Percentiles rank a stretch among this genome's conserved stretches.
Conservation (phyloP, 2,113 vertebrate genomes). For the Crotalus horridus region DNA sequence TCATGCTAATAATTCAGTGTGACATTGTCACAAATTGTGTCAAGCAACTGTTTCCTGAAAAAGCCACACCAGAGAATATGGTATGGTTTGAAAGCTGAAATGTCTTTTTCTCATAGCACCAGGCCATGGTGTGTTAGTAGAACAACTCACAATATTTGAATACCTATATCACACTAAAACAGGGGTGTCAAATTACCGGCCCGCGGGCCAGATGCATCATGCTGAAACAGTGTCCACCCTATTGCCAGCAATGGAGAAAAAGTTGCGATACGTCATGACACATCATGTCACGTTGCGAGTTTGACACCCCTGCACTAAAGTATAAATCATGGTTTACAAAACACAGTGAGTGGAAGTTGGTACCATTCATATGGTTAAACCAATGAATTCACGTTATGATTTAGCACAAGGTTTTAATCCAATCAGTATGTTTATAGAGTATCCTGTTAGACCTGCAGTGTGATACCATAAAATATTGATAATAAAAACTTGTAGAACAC, state of each 20-base stretch:
- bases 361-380: neutral
- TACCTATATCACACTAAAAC: neutral
- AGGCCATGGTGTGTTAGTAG: neutral
- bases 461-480: neutral
- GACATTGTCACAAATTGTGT: neutral
- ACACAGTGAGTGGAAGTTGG: neutral
- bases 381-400: neutral
- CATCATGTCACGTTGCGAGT: no score
- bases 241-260: no score
- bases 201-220: no score
- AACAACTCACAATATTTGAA: neutral
- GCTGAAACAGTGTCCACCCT: rapidly evolving
- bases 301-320: neutral
- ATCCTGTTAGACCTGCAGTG: neutral
- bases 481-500: neutral
- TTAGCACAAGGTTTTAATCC: neutral
- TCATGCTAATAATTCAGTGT: neutral
- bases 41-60: neutral
- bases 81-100: neutral
- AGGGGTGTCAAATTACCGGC: no score
- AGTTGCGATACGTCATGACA: no score
- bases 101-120: neutral
- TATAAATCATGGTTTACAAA: neutral
- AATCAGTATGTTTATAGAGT: neutral
- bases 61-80: neutral